phyloP scores from a whole-genome alignment of 2,797 vertebrate species.

The Xiphophorus birchmanni region DNA sequence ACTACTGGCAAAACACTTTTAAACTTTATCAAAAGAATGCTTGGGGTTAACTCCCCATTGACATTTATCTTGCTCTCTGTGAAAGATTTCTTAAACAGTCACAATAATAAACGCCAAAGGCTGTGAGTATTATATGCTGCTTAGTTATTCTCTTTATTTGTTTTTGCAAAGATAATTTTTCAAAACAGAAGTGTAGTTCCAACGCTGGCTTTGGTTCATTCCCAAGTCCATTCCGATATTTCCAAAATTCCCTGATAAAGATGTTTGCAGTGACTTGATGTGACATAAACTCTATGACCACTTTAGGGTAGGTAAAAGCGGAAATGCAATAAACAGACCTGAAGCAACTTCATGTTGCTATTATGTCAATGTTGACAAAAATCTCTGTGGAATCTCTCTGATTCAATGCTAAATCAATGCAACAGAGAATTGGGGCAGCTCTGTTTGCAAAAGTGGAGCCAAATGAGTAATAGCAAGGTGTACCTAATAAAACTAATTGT shows the following conservation, averaged over 20 bases:
- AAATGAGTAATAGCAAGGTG: conserved; percentile 2
- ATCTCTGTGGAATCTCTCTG: background rate
- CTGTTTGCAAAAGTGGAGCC: background rate
- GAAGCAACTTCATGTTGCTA: background rate
- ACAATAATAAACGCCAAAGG: background rate
- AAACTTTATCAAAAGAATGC: conserved; percentile 14
- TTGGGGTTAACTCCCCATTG: conserved; percentile 4
- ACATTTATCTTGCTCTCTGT: conserved; percentile 12
- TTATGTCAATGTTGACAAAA: background rate
- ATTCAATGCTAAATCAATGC: background rate
- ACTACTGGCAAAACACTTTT: conserved; percentile 16
- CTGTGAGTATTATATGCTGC: background rate
- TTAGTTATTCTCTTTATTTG: background rate
- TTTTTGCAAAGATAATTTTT: background rate
- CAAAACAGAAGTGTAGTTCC: background rate
- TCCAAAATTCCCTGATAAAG: conserved; percentile 6
- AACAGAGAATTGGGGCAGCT: background rate
- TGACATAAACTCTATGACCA: background rate
- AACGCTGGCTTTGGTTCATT: conserved; percentile 8
- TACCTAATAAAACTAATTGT: conserved; percentile 3
- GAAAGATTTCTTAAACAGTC: background rate
- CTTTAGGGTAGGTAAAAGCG: background rate
- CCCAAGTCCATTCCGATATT: background rate
- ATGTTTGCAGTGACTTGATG: conserved; percentile 11
- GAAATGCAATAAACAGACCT: background rate